Evolutionary conservation across 2,888 invertebrate species (phyloP).

Genomic region (Choreutis nemorana): DNA sequence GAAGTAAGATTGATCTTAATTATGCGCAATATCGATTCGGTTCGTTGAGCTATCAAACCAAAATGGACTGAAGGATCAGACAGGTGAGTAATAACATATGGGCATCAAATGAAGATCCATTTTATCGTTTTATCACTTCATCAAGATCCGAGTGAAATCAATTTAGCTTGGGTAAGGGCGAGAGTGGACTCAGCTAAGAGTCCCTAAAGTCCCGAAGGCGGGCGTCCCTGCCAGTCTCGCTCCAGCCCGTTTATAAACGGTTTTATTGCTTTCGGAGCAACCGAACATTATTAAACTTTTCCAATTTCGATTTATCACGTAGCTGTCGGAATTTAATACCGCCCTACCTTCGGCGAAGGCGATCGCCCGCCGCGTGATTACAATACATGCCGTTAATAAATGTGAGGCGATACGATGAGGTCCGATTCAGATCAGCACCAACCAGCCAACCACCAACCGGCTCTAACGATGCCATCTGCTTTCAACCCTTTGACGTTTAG

Average conservation of each 20-base stretch:
- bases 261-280: constrained; percentile 68
- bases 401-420: constrained; percentile 38
- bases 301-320: constrained; percentile 69
- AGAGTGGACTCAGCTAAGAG: constrained; percentile 53
- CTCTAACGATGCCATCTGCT: too few relatives aligned
- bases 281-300: constrained; percentile 69
- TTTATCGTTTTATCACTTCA: constrained; percentile 45
- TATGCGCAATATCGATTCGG: too few relatives aligned
- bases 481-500: too few relatives aligned
- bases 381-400: constrained; percentile 67
- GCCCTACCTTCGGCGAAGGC: constrained; percentile 66
- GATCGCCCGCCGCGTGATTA: constrained; percentile 66
- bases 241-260: constrained; percentile 67
- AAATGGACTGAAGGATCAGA: too few relatives aligned
- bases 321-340: constrained; percentile 68
- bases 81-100: too few relatives aligned
- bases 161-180: constrained; percentile 49
- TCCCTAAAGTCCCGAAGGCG: constrained; percentile 61
- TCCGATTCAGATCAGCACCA: too few relatives aligned
- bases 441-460: too few relatives aligned
- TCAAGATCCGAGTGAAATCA: constrained; percentile 55
- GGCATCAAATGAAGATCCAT: not conserved
- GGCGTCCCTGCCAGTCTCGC: constrained; percentile 60
- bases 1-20: too few relatives aligned
- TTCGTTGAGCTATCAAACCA: too few relatives aligned